Percentiles rank a stretch among this genome's conserved stretches.
phyloP scores from a whole-genome alignment of 2,113 vertebrate genomes.

The Dipodomys stephensi region DNA sequence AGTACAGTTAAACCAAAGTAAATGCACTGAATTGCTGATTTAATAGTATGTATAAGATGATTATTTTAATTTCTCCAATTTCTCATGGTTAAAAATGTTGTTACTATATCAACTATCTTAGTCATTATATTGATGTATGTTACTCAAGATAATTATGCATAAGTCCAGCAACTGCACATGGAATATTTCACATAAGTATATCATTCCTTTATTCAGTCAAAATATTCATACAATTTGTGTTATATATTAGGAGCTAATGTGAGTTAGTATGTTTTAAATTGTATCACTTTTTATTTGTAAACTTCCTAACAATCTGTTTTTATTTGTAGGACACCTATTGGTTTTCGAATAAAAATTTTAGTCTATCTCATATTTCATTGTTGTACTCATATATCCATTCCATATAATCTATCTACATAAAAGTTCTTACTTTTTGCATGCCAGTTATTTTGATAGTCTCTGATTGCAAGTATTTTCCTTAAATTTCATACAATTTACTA shows the following conservation, averaged over 20 bases:
- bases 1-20: not conserved
- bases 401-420: not conserved
- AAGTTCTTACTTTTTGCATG: not conserved
- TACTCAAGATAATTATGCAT: not conserved
- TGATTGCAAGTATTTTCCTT: not conserved
- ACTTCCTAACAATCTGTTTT: not conserved
- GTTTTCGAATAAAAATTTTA: not conserved
- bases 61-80: not conserved
- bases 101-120: not conserved
- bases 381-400: not conserved
- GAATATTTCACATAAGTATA: not conserved
- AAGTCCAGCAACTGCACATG: not conserved
- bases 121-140: not conserved
- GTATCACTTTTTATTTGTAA: not conserved
- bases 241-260: not conserved
- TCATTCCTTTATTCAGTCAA: not conserved
- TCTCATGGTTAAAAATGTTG: not conserved
- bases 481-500: not conserved
- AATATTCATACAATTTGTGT: not conserved
- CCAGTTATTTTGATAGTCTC: not conserved
- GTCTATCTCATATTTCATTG: not conserved
- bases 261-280: no score
- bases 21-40: not conserved
- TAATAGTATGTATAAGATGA: not conserved
- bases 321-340: not conserved